Base-by-base conservation (phyloP, 2,113 vertebrate species). In the Hyperopisus bebe region DNA sequence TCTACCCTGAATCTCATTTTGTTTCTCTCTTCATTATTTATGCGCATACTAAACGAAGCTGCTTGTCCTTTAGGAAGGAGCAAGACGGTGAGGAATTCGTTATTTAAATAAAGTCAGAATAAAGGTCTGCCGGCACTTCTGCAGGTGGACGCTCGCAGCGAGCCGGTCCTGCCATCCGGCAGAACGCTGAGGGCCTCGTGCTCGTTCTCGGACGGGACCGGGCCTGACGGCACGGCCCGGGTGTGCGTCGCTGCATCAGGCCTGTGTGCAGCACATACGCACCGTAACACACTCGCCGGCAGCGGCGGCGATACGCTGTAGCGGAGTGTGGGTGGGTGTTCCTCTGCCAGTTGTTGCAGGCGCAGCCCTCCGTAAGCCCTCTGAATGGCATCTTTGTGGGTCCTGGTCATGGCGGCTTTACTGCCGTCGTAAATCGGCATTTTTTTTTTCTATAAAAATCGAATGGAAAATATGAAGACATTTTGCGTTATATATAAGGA, bases 21-120 rank as follows among this genome's bases (percentile, higher is more conserved):
- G 51, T 88, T 83, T 47, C 39, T 24, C 24, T 6, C 35, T 21
- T 84, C 53, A 66, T 89, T 89, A 89, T 89, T 44, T 74, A 89
- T 89, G 88, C 48, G 77, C 88, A 89, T 89, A 51, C 13, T 55
- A 27, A 82, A 89, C 19, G 31, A 39, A 74, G 58, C 62, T 15
- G 35, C 13, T 35, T 39, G 48, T 83, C 88, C 48, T 89, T 89
- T 50, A 89, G 9, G 48, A 82, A 47, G 42, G 24, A 74, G 66
- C 27, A 35, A 44, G n/a, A 70, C 31, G 17, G 39, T 19, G 74
- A 53, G 48, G 74, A 82, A 88, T 46, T 21, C 50, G 31, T 87
- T 35, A 87, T 87, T 87, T 87, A 87, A 80, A 89, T 48, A 51
- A 74, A 50, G 8, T 44, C 13, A 6, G 80, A 31, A 42, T 35